phyloP scores from a whole-genome alignment of 2,797 vertebrate species.

The Gephyroberyx darwinii region DNA sequence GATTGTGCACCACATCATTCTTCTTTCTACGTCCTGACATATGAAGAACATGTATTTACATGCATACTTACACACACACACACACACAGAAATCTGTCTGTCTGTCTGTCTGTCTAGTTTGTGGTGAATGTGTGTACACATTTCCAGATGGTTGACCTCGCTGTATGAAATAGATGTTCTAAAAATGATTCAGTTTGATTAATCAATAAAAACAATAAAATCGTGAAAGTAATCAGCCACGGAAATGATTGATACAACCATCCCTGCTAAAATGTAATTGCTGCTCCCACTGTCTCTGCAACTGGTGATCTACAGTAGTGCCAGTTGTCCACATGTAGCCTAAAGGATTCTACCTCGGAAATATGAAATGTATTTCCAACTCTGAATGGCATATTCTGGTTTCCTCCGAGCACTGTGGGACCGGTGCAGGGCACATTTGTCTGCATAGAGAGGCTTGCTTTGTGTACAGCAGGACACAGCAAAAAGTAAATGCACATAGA shows the following conservation, averaged over 20 bases:
- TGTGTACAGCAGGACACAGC: slow-evolving; percentile 41
- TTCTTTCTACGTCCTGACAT: slow-evolving; percentile 6
- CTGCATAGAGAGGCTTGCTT: slow-evolving; percentile 42
- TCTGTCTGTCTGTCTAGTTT: slow-evolving; percentile 1
- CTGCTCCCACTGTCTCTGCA: slow-evolving; percentile 18
- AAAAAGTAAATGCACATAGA: slow-evolving; percentile 34
- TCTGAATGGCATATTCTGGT: slow-evolving; percentile 50
- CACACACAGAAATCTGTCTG: not conserved
- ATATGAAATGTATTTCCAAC: slow-evolving; percentile 50
- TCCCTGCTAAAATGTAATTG: slow-evolving; percentile 13
- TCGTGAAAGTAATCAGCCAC: slow-evolving; percentile 11
- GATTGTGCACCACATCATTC: slow-evolving; percentile 24
- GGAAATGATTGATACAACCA: slow-evolving; percentile 11
- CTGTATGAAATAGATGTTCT: slow-evolving; percentile 22
- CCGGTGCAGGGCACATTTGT: slow-evolving; percentile 45
- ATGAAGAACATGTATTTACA: no score
- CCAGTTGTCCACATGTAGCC: slow-evolving; percentile 18
- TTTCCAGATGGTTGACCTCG: not conserved
- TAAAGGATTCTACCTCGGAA: slow-evolving; percentile 49
- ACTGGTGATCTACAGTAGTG: slow-evolving; percentile 14
- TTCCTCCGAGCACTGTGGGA: slow-evolving; percentile 38
- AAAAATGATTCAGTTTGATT: not conserved
- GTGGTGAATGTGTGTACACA: not conserved
- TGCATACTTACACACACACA: no score
- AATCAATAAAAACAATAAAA: slow-evolving; percentile 8